phyloP scores from a whole-genome alignment of 2,113 vertebrate species.

The Uria lomvia region DNA sequence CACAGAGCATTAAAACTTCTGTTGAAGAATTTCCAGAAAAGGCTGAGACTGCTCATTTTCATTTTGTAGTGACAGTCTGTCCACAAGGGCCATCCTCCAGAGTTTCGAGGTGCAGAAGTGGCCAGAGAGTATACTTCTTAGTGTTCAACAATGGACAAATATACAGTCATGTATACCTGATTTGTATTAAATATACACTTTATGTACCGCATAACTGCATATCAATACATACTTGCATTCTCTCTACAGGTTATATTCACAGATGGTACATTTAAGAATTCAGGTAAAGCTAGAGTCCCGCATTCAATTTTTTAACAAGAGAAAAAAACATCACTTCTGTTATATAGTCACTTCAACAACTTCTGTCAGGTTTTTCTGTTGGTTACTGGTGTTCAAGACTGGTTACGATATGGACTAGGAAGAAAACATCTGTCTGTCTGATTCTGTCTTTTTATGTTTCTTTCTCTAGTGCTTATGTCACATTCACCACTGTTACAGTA shows the following conservation, averaged over 20 bases:
- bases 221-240: not conserved
- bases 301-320: not conserved
- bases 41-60: not conserved
- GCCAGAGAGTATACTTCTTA: not conserved
- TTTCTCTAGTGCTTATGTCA: not conserved
- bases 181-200: not conserved
- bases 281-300: not conserved
- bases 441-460: not conserved
- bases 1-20: not conserved
- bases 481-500: not conserved
- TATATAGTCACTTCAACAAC: not conserved
- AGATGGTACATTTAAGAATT: not conserved
- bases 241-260: not conserved
- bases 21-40: not conserved
- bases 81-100: accelerated
- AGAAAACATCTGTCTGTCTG: not conserved
- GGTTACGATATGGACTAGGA: not conserved
- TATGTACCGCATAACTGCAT: accelerated
- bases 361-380: not conserved
- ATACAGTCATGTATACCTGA: not conserved
- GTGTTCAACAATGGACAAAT: not conserved
- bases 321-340: not conserved
- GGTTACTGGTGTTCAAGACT: not conserved
- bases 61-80: not conserved
- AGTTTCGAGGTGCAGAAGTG: not conserved